Evolutionary conservation across 1,140 invertebrate species (phyloP).

Genomic region (Trichonephila clavata): DNA sequence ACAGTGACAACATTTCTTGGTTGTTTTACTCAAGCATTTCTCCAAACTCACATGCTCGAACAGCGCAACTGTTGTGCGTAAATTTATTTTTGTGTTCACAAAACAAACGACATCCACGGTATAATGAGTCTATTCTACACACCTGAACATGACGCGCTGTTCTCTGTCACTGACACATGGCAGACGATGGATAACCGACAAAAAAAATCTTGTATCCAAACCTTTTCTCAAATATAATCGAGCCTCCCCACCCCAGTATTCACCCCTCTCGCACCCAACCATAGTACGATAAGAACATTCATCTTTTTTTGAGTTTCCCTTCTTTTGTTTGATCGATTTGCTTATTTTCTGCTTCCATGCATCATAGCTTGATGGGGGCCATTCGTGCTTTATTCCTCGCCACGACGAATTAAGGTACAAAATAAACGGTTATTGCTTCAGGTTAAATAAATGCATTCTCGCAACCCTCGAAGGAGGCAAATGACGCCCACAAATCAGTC

Average conservation of each 20-base stretch:
- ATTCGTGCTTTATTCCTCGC: background rate
- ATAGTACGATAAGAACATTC: background rate
- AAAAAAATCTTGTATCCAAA: background rate
- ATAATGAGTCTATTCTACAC: slow-evolving; percentile 38
- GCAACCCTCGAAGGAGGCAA: background rate
- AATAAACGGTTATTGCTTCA: slow-evolving; percentile 54
- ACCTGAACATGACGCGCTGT: slow-evolving; percentile 58
- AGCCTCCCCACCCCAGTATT: too few species aligned
- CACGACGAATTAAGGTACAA: background rate
- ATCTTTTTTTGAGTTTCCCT: background rate
- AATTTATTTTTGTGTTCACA: background rate
- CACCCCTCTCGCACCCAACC: background rate
- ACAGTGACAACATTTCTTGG: too few species aligned
- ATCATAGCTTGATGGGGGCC: background rate
- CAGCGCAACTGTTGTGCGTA: background rate
- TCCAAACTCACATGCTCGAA: background rate
- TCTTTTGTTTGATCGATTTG: background rate
- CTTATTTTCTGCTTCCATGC: background rate
- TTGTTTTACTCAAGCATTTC: too few species aligned
- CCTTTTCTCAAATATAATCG: background rate
- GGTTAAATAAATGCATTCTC: slow-evolving; percentile 44
- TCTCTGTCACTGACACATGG: slow-evolving; percentile 34
- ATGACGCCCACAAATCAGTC: slow-evolving; percentile 19
- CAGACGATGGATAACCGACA: background rate
- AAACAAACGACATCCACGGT: slow-evolving; percentile 6